A percentile compares a stretch with the other conserved stretches of the same genome.
These are phyloP conservation scores for Eupithecia tripunctaria DNA, from an alignment of 2,888 invertebrate genomes.

Conservation along the genomic window DNA sequence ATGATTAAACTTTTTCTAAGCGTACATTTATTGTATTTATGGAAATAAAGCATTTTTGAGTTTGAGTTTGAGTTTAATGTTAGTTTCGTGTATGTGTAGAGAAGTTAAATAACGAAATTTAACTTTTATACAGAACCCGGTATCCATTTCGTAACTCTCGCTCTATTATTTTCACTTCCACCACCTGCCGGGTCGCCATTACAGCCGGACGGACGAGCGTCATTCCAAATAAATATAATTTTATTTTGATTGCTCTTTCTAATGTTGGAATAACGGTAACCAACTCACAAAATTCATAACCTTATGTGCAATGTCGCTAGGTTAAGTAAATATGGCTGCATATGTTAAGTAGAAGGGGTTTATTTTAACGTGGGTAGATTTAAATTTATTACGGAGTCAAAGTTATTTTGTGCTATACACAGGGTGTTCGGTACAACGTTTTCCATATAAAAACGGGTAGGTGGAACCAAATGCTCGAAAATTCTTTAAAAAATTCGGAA, in stretches of 20 bases:
- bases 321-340: not conserved
- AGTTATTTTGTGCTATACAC: too few relatives aligned
- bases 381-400: too few relatives aligned
- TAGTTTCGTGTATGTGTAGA: too few relatives aligned
- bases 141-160: constrained; percentile 8
- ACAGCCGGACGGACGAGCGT: constrained; percentile 71
- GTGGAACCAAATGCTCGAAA: too few relatives aligned
- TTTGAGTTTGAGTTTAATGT: too few relatives aligned
- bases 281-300: constrained; percentile 18
- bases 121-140: constrained; percentile 29
- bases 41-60: too few relatives aligned
- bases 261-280: constrained; percentile 58
- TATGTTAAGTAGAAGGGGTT: not conserved
- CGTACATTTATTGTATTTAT: too few relatives aligned
- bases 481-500: too few relatives aligned
- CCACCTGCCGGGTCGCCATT: constrained; percentile 74
- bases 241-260: constrained; percentile 69
- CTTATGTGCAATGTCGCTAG: not conserved
- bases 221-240: constrained; percentile 74
- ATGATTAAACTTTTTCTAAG: too few relatives aligned
- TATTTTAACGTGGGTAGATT: constrained; percentile 1
- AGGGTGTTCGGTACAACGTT: too few relatives aligned
- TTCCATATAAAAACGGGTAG: too few relatives aligned
- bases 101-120: too few relatives aligned
- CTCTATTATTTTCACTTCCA: constrained; percentile 41